Percentiles rank a stretch among this genome's conserved stretches.
Evolutionary conservation across 1,140 invertebrate species (phyloP).

Genomic region (Anastrepha obliqua): DNA sequence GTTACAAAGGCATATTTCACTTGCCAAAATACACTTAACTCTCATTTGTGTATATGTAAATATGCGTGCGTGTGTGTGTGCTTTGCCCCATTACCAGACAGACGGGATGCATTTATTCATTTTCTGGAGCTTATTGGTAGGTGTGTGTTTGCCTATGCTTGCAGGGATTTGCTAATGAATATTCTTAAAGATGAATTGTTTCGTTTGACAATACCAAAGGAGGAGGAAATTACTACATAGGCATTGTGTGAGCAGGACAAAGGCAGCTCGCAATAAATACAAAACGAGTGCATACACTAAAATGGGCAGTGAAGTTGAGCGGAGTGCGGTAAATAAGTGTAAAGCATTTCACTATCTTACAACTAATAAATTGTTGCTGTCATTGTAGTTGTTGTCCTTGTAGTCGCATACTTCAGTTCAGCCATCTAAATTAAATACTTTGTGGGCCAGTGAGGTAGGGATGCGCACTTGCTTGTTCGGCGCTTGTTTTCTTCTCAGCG

Average conservation of each 20-base stretch:
- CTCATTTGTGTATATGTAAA: no score
- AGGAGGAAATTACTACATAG: neutral
- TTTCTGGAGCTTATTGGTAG: conserved; percentile 8
- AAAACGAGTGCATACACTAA: neutral
- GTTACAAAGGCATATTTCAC: conserved; percentile 39
- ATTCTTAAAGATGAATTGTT: conserved; percentile 66
- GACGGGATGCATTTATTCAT: conserved; percentile 13
- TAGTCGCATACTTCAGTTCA: conserved; percentile 42
- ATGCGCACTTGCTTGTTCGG: neutral
- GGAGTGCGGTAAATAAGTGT: neutral
- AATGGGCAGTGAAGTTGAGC: neutral
- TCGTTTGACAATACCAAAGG: conserved; percentile 42
- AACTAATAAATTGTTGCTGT: conserved; percentile 65
- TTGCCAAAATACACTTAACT: neutral
- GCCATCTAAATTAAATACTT: conserved; percentile 59
- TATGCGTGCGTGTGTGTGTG: no score
- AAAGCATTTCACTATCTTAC: conserved; percentile 54
- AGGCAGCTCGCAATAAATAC: neutral
- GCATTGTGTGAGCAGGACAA: neutral
- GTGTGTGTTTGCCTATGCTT: conserved; percentile 5
- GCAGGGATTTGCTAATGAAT: conserved; percentile 66
- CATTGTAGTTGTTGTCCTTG: conserved; percentile 48
- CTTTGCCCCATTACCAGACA: no score
- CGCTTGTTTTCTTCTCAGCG: neutral
- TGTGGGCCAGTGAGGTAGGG: neutral